Conservation (phyloP, 1,140 invertebrate genomes). For the Anastrepha obliqua region DNA sequence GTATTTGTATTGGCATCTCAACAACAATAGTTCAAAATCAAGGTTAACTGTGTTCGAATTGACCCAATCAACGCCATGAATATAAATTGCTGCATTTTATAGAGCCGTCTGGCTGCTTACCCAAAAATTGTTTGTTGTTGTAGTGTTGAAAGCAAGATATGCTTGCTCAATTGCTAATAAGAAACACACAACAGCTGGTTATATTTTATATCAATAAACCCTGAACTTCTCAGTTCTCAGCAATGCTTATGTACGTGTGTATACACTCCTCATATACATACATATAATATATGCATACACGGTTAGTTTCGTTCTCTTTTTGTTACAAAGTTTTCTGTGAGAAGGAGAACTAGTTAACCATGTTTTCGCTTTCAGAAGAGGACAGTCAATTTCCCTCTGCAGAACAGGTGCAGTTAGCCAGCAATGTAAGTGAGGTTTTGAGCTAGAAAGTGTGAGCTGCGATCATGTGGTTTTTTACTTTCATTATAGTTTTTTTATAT, state of each 20-base stretch:
- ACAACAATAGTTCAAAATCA: conserved; percentile 40
- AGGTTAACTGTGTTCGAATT: background rate
- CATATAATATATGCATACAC: too few relatives aligned
- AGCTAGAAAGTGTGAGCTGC: too few relatives aligned
- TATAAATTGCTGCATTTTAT: conserved; percentile 37
- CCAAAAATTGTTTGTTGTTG: conserved; percentile 5
- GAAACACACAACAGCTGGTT: background rate
- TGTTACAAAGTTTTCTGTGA: too few relatives aligned
- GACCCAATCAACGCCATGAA: conserved; percentile 25
- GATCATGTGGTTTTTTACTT: too few relatives aligned
- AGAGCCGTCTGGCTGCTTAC: background rate
- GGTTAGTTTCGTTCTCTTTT: too few relatives aligned
- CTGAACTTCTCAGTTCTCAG: background rate
- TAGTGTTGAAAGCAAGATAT: background rate
- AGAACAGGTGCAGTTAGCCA: too few relatives aligned
- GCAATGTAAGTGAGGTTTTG: too few relatives aligned
- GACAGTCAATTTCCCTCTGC: too few relatives aligned
- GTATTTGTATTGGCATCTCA: background rate
- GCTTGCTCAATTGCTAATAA: conserved; percentile 21
- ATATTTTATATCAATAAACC: background rate
- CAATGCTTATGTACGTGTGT: background rate
- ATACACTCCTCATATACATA: too few relatives aligned
- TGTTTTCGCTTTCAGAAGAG: too few relatives aligned
- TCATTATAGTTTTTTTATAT: too few relatives aligned
- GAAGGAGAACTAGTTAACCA: too few relatives aligned